Percentiles rank a stretch among this genome's conserved stretches.
Evolutionary conservation across 2,797 vertebrate species (phyloP).

Genomic region (Pangasius djambal): DNA sequence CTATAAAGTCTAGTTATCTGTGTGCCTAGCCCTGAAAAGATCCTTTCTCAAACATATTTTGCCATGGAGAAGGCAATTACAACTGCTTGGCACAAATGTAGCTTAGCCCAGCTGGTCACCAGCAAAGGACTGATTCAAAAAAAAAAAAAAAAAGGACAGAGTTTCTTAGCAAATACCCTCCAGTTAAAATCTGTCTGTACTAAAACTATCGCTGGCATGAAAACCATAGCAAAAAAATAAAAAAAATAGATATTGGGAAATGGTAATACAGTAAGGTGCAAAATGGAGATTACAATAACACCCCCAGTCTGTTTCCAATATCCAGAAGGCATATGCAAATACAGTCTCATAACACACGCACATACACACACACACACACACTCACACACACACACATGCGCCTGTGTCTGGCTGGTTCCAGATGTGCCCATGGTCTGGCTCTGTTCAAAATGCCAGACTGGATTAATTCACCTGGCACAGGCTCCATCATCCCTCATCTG

Average conservation of each 20-base stretch:
- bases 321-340: constrained; percentile 19
- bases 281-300: constrained; percentile 46
- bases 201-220: constrained; percentile 1
- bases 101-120: constrained; percentile 71
- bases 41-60: not conserved
- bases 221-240: not conserved
- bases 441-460: constrained; percentile 65
- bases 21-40: not conserved
- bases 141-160: not conserved
- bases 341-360: not conserved
- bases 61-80: not conserved
- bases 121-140: not conserved
- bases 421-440: constrained; percentile 51
- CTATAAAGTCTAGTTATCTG: not conserved
- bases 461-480: constrained; percentile 71
- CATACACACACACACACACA: not conserved
- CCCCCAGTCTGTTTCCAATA: constrained; percentile 33
- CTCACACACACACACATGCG: constrained; percentile 2
- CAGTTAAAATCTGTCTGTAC: constrained; percentile 4
- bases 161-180: constrained; percentile 28
- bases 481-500: constrained; percentile 16
- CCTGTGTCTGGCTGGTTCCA: constrained; percentile 39
- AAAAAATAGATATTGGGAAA: constrained; percentile 9
- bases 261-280: constrained; percentile 34
- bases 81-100: constrained; percentile 59